A percentile compares a stretch with the other conserved stretches of the same genome.
Evolutionary conservation across 2,797 vertebrate species (phyloP).

Genomic region (Pitangus sulphuratus): DNA sequence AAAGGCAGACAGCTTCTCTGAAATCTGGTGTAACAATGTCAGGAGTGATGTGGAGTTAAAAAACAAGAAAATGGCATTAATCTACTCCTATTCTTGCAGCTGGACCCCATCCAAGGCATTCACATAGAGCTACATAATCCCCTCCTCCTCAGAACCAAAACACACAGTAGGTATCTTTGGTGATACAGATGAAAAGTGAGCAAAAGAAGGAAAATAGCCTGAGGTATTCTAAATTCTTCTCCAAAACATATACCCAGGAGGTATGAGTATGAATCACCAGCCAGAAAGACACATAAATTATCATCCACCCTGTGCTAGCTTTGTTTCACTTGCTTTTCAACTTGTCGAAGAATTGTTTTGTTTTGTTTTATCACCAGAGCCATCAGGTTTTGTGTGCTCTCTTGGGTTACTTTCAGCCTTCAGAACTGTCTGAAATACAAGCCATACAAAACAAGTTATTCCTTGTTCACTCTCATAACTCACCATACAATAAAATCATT

Average conservation of each 20-base stretch:
- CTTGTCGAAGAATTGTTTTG: neutral
- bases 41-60: neutral
- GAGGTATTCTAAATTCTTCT: constrained; percentile 35
- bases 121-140: neutral
- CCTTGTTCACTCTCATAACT: neutral
- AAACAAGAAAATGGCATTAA: constrained; percentile 14
- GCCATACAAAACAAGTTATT: neutral
- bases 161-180: constrained; percentile 8
- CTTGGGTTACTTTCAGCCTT: neutral
- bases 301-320: neutral
- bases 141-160: constrained; percentile 15
- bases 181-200: constrained; percentile 34
- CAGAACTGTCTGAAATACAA: neutral
- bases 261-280: neutral
- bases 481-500: neutral
- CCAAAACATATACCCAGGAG: constrained; percentile 42
- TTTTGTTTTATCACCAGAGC: neutral
- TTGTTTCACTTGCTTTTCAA: constrained; percentile 2
- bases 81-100: neutral
- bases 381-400: neutral
- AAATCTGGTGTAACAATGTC: neutral
- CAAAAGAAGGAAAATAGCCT: constrained; percentile 31
- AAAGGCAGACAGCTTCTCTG: neutral
- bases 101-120: neutral
- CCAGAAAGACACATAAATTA: constrained; percentile 5